Percentiles rank a stretch among this genome's conserved stretches.
Conservation (phyloP, 2,888 invertebrate genomes). For the Geotrupes spiniger region DNA sequence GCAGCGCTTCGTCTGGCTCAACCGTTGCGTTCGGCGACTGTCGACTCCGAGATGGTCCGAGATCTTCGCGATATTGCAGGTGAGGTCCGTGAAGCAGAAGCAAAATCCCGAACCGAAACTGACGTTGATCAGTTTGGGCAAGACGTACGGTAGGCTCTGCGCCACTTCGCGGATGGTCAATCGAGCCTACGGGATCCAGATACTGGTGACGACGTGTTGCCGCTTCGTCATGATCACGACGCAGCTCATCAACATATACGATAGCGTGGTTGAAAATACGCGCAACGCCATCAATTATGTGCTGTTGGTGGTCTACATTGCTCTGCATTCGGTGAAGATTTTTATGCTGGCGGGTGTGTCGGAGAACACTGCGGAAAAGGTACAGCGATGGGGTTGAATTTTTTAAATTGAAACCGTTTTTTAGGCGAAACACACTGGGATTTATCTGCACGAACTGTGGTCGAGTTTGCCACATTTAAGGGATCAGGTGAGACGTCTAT, state of each 20-base stretch:
- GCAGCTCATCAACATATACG: slow-evolving; percentile 29
- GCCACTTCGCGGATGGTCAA: slow-evolving; percentile 26
- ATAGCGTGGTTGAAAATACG: slow-evolving; percentile 23
- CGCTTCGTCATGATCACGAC: slow-evolving; percentile 31
- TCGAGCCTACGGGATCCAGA: slow-evolving; percentile 27
- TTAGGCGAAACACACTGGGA: slow-evolving; percentile 29
- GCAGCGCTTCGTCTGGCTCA: slow-evolving; percentile 32
- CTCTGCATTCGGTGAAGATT: slow-evolving; percentile 28
- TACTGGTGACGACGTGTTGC: slow-evolving; percentile 26
- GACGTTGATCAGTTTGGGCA: slow-evolving; percentile 15
- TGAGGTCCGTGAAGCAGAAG: not conserved
- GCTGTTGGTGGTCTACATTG: slow-evolving; percentile 25
- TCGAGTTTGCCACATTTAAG: slow-evolving; percentile 18
- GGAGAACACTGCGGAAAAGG: slow-evolving; percentile 27
- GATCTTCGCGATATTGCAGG: not conserved
- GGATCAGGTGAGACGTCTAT: slow-evolving; percentile 27
- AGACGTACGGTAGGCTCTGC: slow-evolving; percentile 28
- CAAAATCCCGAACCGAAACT: not conserved
- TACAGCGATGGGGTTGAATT: slow-evolving; percentile 8
- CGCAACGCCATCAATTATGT: slow-evolving; percentile 17
- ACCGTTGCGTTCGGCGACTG: slow-evolving; percentile 20
- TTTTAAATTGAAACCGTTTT: slow-evolving; percentile 3
- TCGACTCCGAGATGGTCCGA: not conserved
- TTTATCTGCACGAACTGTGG: slow-evolving; percentile 28
- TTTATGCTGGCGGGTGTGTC: slow-evolving; percentile 30